Percentiles rank a stretch among this genome's conserved stretches.
Evolutionary conservation across 2,113 vertebrate genomes (phyloP).

Genomic region (Zosterops japonicus): DNA sequence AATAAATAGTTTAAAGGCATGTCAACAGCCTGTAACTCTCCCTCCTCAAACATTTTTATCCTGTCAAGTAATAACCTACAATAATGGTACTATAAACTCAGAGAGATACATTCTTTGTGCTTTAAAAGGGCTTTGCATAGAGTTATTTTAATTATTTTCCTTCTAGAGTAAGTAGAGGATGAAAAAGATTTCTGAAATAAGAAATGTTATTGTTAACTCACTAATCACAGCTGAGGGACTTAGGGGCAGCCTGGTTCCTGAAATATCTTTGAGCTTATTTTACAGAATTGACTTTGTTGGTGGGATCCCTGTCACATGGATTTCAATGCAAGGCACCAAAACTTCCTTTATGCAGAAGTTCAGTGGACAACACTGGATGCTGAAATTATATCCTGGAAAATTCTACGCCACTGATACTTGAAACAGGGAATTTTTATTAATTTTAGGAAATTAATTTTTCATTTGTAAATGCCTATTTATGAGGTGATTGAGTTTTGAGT

Average conservation of each 20-base stretch:
- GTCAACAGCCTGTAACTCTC: conserved; percentile 3
- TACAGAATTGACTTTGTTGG: conserved; percentile 37
- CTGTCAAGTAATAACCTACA: not conserved
- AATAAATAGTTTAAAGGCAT: conserved; percentile 18
- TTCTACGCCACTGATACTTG: not conserved
- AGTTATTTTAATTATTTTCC: conserved; percentile 61
- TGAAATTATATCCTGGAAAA: conserved; percentile 29
- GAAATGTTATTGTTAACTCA: conserved; percentile 57
- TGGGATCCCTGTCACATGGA: conserved; percentile 21
- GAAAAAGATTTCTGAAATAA: conserved; percentile 54
- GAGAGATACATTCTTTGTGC: not conserved
- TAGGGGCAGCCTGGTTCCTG: conserved; percentile 7
- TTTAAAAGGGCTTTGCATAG: conserved; percentile 12
- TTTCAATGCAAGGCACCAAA: conserved; percentile 26
- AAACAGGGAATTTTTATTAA: not conserved
- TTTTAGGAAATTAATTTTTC: conserved; percentile 16
- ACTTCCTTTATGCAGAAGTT: conserved; percentile 4
- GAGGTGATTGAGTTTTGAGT: not conserved
- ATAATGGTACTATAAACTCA: not conserved
- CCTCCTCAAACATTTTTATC: not conserved
- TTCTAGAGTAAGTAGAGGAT: conserved; percentile 26
- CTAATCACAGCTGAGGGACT: conserved; percentile 47
- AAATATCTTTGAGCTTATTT: conserved; percentile 39
- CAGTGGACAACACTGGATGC: not conserved
- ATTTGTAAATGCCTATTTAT: not conserved